Evolutionary conservation across 1,140 invertebrate species (phyloP), one percentile per base, ranked within the genome.

Genomic region (Diabrotica virgifera): DNA sequence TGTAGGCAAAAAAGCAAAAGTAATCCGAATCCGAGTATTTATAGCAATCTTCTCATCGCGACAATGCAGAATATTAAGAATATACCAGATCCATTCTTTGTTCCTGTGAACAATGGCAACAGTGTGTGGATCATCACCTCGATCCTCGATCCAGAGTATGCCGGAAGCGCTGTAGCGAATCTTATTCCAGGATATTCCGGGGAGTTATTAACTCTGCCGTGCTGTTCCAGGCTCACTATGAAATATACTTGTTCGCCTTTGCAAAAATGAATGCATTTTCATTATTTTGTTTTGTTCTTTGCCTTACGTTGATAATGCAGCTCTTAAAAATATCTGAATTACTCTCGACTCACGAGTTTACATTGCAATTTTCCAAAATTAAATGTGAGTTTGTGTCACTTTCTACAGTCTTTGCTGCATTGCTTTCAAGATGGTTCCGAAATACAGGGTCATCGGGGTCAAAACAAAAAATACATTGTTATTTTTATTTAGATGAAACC

Each of bases 181-280:
- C 55, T 63, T 24, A 63, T 63, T 63, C 62, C 62, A 54, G 62
- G 62, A 63, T 24, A 37, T 63, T 63, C 62, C 62, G 54, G 54
- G 54, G 62, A 63, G 62, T 55, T 57, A 63, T 63, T 63, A 62
- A 63, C 62, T 63, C 14, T 60, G 65, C 65, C 40, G 14, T 59
- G 52, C 52, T 66, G 65, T 14, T 57, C 62, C 65, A 46, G n/a
- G 40, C 40, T 46, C 40, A 66, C 52, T 63, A 66, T 61, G 59
- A 60, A 65, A 65, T 65, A 61, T 65, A 65, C 64, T 60, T 52
- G 64, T 65, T 62, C 64, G 59, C 64, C 57, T 65, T 62, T 58
- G 59, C 24, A 61, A 68, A 71, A 72, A 72, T 72, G 71, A 72
- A 72, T 72, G 69, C 71, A 72, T 72, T 73, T 73, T 70, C 70